Conservation (phyloP, 2,113 vertebrate species). For the Odontophorus gujanensis region DNA sequence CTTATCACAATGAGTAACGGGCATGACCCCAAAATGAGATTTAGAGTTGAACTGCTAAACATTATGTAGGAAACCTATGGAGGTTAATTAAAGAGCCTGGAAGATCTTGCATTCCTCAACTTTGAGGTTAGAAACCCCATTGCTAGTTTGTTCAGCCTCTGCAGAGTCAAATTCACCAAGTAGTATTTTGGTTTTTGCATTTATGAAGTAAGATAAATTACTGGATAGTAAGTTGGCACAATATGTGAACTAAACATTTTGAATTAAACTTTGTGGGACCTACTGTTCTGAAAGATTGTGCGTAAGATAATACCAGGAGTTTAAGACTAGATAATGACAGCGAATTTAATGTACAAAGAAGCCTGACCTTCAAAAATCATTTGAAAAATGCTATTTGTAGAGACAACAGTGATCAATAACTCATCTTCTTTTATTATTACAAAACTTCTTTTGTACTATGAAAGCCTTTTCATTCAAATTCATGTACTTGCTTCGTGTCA, state of each 20-base stretch:
- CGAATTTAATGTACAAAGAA: not conserved
- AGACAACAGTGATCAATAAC: not conserved
- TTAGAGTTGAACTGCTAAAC: not conserved
- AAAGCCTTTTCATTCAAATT: not conserved
- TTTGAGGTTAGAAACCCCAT: not conserved
- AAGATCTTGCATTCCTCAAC: not conserved
- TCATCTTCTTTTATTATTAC: not conserved
- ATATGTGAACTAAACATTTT: accelerated
- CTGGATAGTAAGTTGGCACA: not conserved
- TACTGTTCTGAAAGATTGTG: slow-evolving; percentile 9
- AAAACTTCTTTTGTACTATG: not conserved
- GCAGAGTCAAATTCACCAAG: not conserved
- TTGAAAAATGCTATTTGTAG: slow-evolving; percentile 22
- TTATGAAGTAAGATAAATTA: not conserved
- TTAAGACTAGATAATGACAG: not conserved
- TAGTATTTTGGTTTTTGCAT: not conserved
- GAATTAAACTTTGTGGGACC: not conserved
- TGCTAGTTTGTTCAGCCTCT: not conserved
- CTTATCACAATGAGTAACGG: not conserved
- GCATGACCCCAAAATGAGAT: not conserved
- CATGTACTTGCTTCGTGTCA: not conserved
- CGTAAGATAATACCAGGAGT: not conserved
- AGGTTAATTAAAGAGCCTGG: not conserved
- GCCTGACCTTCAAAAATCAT: slow-evolving; percentile 32
- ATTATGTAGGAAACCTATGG: not conserved